phyloP scores from a whole-genome alignment of 1,140 invertebrate genomes.

The Bombus cullumanus region DNA sequence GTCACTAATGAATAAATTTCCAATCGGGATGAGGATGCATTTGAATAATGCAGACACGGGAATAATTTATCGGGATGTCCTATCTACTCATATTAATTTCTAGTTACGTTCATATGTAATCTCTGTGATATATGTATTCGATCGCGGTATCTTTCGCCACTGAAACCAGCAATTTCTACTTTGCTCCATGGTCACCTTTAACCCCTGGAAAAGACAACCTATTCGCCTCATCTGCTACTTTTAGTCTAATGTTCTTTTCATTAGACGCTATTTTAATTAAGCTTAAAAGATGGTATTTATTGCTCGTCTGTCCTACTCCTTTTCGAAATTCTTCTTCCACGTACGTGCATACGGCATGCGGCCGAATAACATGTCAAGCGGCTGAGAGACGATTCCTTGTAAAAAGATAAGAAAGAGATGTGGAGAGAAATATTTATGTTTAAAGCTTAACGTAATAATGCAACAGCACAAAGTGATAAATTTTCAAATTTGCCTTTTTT shows the following conservation, averaged over 20 bases:
- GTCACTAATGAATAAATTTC: constrained; percentile 24
- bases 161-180: neutral
- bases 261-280: too few species aligned
- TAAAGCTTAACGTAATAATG: too few species aligned
- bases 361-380: too few species aligned
- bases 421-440: accelerated
- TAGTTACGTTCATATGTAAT: neutral
- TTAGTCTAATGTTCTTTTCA: too few species aligned
- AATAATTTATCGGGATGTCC: constrained; percentile 19
- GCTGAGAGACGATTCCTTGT: too few species aligned
- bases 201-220: neutral
- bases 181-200: neutral
- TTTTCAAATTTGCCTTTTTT: neutral
- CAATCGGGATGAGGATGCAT: neutral
- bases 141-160: neutral
- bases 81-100: constrained; percentile 15
- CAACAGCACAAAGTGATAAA: too few species aligned
- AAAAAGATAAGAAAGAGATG: too few species aligned
- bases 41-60: constrained; percentile 8
- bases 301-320: too few species aligned
- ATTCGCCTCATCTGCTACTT: neutral
- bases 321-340: too few species aligned
- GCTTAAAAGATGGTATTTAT: too few species aligned
- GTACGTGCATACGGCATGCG: too few species aligned
- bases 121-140: neutral